Percentiles rank a stretch among this genome's conserved stretches.
phyloP scores from a whole-genome alignment of 2,888 invertebrate genomes.

The Eristalinus aeneus region DNA sequence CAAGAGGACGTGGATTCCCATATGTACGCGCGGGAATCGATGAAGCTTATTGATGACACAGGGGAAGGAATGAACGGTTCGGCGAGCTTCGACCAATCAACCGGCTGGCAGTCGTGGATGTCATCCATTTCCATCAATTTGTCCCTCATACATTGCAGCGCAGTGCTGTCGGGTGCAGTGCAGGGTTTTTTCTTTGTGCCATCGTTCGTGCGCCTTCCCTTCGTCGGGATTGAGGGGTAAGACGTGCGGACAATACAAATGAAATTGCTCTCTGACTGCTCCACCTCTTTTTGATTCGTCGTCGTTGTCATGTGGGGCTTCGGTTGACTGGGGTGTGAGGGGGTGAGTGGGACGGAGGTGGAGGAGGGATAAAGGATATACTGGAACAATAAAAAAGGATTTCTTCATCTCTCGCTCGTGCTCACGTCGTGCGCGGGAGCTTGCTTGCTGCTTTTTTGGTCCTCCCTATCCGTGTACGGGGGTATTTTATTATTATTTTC shows the following conservation, averaged over 20 bases:
- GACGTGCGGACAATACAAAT: constrained; percentile 53
- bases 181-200: not conserved
- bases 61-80: constrained; percentile 3
- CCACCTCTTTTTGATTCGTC: constrained; percentile 70
- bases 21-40: constrained; percentile 31
- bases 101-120: constrained; percentile 43
- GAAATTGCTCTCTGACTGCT: constrained; percentile 65
- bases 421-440: constrained; percentile 14
- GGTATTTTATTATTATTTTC: constrained; percentile 63
- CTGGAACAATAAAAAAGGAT: constrained; percentile 31
- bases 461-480: not conserved
- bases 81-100: constrained; percentile 51
- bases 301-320: constrained; percentile 56
- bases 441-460: not conserved
- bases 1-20: constrained; percentile 13
- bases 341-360: no score
- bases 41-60: constrained; percentile 10
- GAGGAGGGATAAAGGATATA: constrained; percentile 31
- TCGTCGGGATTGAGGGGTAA: not conserved
- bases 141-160: constrained; percentile 31
- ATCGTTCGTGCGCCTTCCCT: constrained; percentile 40
- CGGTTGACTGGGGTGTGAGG: not conserved
- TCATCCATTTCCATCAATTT: constrained; percentile 51
- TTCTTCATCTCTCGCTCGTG: constrained; percentile 53
- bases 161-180: not conserved